These are phyloP conservation scores for Xiphophorus hellerii DNA, from an alignment of 2,113 vertebrate genomes.

Conservation along the genomic window DNA sequence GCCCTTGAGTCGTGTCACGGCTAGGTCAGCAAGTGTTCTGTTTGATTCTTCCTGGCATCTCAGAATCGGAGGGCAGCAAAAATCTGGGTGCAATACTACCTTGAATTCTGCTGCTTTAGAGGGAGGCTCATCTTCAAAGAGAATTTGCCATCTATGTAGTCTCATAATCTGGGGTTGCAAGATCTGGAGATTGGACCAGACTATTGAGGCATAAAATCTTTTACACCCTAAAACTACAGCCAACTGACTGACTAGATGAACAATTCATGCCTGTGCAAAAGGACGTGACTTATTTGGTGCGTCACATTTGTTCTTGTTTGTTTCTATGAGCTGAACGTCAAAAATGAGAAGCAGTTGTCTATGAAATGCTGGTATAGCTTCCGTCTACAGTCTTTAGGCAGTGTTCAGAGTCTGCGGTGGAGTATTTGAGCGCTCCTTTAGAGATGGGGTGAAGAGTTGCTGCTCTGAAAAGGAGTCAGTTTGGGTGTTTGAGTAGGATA, in stretches of 20 bases:
- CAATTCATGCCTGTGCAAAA: neutral
- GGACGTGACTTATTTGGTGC: neutral
- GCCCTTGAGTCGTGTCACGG: constrained; percentile 50
- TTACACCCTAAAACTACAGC: no score
- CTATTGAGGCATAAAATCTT: no score
- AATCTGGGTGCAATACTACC: neutral
- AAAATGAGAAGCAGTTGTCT: no score
- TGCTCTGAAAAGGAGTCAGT: no score
- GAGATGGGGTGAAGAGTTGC: no score
- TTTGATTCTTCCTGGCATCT: constrained; percentile 30
- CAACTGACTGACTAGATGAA: neutral
- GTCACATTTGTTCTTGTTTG: no score
- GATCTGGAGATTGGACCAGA: neutral
- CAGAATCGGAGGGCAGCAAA: neutral
- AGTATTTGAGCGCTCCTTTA: no score
- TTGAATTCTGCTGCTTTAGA: constrained; percentile 14
- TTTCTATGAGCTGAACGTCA: no score
- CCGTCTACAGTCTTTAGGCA: no score
- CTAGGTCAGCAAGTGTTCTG: constrained; percentile 57
- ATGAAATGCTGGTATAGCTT: no score
- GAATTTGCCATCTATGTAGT: neutral
- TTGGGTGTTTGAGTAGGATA: no score
- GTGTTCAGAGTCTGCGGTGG: no score
- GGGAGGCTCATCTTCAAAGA: constrained; percentile 21
- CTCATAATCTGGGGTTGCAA: neutral